Evolutionary conservation across 53 echinoderm and acorn worm species (phyloP).

Genomic region (Zoroaster sp.): DNA sequence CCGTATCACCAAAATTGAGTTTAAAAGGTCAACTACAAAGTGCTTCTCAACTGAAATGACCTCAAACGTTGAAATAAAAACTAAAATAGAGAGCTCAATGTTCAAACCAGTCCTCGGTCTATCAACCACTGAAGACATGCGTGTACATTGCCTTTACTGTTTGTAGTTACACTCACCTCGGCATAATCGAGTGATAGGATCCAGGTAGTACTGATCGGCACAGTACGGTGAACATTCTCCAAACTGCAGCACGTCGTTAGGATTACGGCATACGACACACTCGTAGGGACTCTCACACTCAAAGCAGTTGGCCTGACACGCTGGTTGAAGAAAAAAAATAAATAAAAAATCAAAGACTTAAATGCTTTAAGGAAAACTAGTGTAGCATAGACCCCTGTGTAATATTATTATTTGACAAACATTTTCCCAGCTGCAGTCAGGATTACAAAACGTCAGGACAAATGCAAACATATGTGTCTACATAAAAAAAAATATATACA

Average conservation of each 20-base stretch:
- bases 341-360: not conserved
- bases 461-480: no score
- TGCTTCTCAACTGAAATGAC: no score
- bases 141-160: not conserved
- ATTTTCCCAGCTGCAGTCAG: no score
- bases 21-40: no score
- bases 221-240: conserved; percentile 90
- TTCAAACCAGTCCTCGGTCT: not conserved
- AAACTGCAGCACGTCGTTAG: conserved; percentile 83
- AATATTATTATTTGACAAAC: no score
- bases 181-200: conserved; percentile 83
- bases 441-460: no score
- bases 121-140: not conserved
- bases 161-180: conserved; percentile 56
- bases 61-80: no score
- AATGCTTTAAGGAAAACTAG: no score
- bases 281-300: conserved; percentile 77
- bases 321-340: conserved; percentile 29
- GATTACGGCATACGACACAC: conserved; percentile 82
- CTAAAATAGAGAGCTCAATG: no score
- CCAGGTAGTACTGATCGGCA: conserved; percentile 92
- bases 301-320: conserved; percentile 74
- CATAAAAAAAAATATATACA: no score
- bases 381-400: no score
- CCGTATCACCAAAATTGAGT: no score